phyloP scores from a whole-genome alignment of 2,888 invertebrate species.

The Heliconius ismenius region DNA sequence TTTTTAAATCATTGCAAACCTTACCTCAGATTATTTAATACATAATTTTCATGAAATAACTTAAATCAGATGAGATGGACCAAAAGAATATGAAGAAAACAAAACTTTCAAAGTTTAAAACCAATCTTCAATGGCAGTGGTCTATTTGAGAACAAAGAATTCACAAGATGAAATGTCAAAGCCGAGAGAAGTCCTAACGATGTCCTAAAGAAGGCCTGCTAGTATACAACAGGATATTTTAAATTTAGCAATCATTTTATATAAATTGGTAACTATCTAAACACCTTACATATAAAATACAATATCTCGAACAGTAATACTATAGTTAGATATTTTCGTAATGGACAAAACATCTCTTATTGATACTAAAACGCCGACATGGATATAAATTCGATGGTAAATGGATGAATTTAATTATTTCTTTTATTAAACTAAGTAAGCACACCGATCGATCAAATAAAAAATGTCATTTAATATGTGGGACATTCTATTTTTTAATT shows the following conservation, averaged over 20 bases:
- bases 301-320: constrained; percentile 34
- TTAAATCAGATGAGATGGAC: not conserved
- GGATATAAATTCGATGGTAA: constrained; percentile 35
- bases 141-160: constrained; percentile 14
- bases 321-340: constrained; percentile 36
- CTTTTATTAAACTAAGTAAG: constrained; percentile 19
- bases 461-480: constrained; percentile 1
- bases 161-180: constrained; percentile 1
- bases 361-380: constrained; percentile 20
- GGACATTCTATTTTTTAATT: constrained; percentile 1
- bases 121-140: constrained; percentile 14
- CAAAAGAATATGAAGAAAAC: not conserved
- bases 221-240: constrained; percentile 9
- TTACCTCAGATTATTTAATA: constrained; percentile 3
- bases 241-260: constrained; percentile 26
- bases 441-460: constrained; percentile 16
- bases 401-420: constrained; percentile 19
- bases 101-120: not conserved
- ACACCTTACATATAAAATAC: constrained; percentile 34
- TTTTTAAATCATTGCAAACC: not conserved
- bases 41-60: not conserved
- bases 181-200: constrained; percentile 1
- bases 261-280: constrained; percentile 45
- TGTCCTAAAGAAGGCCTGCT: not conserved
- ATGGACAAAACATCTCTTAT: constrained; percentile 37